Base-by-base conservation (phyloP, 1,140 invertebrate genomes). In the Drosophila trapezifrons region DNA sequence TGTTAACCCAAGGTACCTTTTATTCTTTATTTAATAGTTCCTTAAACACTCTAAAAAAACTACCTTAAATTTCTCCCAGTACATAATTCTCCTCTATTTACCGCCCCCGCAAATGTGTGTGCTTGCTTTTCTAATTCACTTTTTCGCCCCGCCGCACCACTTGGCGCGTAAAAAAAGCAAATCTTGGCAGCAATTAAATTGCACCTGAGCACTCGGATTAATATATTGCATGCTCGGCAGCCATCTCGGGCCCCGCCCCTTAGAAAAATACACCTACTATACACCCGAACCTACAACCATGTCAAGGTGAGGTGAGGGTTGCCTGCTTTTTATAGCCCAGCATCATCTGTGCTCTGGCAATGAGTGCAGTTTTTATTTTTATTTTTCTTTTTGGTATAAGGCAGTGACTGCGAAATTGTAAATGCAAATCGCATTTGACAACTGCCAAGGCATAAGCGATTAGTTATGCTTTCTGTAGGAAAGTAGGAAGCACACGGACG, bases 141-240 rank as follows among this genome's bases (percentile, higher is more conserved):
- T 32, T 46, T 51, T 32, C 18, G 18, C 18, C 18, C 18, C 13
- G 18, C 15, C 54, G 46, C 37, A 46, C 38, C 62, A 69, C 65
- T 69, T 69, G 65, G 62, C 25, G 40, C 46, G 67, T 62, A 59
- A 58, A 59, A 57, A 71, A 71, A 80, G 56, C 66, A 89, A 89
- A 84, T 89, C 77, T 89, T 89, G 84, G 85, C 84, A 89, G 80
- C 84, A 89, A 89, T 84, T 89, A 80, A 89, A 78, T 89, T 89
- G 74, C 84, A 90, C 84, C 85, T 89, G 84, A 78, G 80, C 83
- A 83, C 76, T 82, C 71, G 71, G 71, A 66, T 87, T 73, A 85
- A 79, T 83, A 84, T 79, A 51, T 70, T 56, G 49, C 60, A 62
- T 69, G 52, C 58, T 62, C 60, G 52, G 55, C 52, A 46, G 38